Evolutionary conservation across 2,113 vertebrate genomes (phyloP).

Genomic region (Odontesthes bonariensis): DNA sequence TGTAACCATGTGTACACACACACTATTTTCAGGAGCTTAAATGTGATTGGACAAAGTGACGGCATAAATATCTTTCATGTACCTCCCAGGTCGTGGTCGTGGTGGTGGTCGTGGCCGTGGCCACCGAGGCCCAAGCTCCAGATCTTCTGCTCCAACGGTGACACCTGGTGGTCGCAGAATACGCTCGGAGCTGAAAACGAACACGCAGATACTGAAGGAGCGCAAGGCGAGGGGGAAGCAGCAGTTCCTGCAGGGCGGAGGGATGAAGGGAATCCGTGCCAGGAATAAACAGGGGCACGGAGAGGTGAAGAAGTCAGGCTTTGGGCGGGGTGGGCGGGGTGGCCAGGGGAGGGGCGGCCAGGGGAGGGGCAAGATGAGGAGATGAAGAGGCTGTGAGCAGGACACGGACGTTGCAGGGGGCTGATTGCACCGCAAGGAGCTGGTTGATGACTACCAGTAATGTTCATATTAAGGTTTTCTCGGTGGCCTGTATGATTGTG

Average conservation of each 20-base stretch:
- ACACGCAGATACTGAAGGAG: constrained; percentile 92
- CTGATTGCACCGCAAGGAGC: not conserved
- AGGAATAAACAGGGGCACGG: constrained; percentile 80
- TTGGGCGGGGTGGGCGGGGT: constrained; percentile 81
- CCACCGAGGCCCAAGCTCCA: not conserved
- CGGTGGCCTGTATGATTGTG: not conserved
- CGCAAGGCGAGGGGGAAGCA: constrained; percentile 87
- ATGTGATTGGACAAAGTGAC: not conserved
- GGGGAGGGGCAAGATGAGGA: constrained; percentile 91
- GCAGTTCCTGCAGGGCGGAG: constrained; percentile 91
- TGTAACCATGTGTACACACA: too few species aligned
- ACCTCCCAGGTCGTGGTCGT: constrained; percentile 7
- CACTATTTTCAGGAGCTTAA: not conserved
- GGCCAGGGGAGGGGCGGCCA: constrained; percentile 85
- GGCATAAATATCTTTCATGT: not conserved
- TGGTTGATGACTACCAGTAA: not conserved
- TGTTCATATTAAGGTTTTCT: not conserved
- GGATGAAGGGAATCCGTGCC: constrained; percentile 84
- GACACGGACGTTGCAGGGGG: not conserved
- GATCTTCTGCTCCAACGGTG: constrained; percentile 15
- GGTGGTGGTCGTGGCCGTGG: constrained; percentile 59
- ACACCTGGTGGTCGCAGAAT: constrained; percentile 55
- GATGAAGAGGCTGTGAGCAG: constrained; percentile 84
- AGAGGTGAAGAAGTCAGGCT: constrained; percentile 88
- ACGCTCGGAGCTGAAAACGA: constrained; percentile 89